Evolutionary conservation across 1,140 invertebrate species (phyloP).

Genomic region (Mactra quadrangularis): DNA sequence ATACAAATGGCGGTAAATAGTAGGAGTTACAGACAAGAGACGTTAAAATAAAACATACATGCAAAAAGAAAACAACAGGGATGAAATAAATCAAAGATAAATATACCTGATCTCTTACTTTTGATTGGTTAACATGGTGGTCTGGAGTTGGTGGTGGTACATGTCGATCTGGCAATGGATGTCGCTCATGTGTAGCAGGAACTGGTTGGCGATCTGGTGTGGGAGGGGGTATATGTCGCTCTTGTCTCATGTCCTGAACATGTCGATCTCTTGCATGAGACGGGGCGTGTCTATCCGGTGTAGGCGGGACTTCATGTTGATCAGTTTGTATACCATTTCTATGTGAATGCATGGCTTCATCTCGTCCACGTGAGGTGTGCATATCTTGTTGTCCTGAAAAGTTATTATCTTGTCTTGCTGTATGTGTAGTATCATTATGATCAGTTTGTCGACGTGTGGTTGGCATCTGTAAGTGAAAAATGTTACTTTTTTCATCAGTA

Average conservation of each 20-base stretch:
- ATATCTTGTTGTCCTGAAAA: not conserved
- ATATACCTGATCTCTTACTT: conserved; percentile 7
- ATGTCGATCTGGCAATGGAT: too few species aligned
- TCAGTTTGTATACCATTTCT: not conserved
- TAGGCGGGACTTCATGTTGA: not conserved
- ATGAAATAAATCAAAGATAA: not conserved
- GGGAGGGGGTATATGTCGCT: too few species aligned
- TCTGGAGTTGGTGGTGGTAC: not conserved
- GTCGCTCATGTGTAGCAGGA: not conserved
- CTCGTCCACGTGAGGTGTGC: conserved; percentile 3
- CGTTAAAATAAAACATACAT: not conserved
- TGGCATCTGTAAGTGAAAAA: not conserved
- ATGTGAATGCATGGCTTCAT: not conserved
- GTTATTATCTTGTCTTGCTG: not conserved
- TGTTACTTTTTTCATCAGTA: not conserved
- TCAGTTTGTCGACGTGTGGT: not conserved
- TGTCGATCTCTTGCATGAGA: not conserved
- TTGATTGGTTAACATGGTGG: not conserved
- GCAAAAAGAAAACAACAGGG: not conserved
- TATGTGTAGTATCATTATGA: not conserved
- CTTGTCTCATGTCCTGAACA: not conserved
- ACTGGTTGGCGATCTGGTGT: too few species aligned
- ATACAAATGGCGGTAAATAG: too few species aligned
- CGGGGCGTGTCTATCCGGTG: not conserved
- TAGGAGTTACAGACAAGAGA: too few species aligned